These are phyloP conservation scores for Gila orcuttii DNA, from an alignment of 2,113 vertebrate genomes.

Conservation along the genomic window DNA sequence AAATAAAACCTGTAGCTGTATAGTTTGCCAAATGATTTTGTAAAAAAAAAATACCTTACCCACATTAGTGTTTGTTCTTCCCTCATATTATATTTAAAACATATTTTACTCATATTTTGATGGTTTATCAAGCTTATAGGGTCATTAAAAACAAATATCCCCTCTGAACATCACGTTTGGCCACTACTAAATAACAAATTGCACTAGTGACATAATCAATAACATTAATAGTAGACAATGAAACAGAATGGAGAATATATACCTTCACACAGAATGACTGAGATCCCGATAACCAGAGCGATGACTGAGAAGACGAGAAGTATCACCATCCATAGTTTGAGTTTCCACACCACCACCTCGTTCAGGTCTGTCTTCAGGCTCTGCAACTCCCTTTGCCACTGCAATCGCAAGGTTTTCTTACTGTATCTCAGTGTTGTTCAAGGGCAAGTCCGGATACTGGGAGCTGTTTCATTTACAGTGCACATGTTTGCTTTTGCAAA, in stretches of 20 bases:
- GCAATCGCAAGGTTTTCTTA: not conserved
- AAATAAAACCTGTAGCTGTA: too few species aligned
- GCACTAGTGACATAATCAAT: not conserved
- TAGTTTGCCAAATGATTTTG: too few species aligned
- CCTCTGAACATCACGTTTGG: too few species aligned
- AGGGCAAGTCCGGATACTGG: not conserved
- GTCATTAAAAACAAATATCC: too few species aligned
- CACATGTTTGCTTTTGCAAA: too few species aligned
- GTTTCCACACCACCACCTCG: constrained; percentile 23
- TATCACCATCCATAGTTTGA: constrained; percentile 67
- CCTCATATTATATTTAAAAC: too few species aligned
- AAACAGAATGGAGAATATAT: not conserved
- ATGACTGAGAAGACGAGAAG: constrained; percentile 47
- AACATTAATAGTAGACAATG: not conserved
- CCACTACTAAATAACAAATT: not conserved
- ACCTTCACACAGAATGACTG: constrained; percentile 65
- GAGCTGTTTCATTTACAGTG: not conserved
- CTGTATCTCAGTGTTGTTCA: not conserved
- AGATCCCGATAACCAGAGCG: constrained; percentile 33
- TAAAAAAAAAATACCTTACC: too few species aligned
- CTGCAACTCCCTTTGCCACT: not conserved
- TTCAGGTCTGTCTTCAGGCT: constrained; percentile 53
- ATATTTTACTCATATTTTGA: not conserved
- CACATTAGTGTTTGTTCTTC: too few species aligned
- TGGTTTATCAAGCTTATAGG: not conserved